Base-by-base conservation (phyloP, 2,797 vertebrate species). In the Alosa sapidissima region DNA sequence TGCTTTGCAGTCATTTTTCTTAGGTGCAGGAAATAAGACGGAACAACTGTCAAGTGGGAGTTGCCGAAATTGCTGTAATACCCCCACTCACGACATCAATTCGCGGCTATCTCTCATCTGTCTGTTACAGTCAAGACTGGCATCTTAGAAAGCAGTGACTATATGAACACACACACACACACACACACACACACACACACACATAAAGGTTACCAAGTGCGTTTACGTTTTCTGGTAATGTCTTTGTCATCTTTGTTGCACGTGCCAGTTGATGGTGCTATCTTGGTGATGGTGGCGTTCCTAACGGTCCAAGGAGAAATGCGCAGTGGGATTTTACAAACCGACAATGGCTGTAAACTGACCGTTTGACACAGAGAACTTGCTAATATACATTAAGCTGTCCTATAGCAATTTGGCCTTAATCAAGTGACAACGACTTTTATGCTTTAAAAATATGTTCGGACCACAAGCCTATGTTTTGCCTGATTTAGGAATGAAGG, bases 1-100 rank as follows among this genome's bases (percentile, higher is more conserved):
- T 81, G 4, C 85, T 41, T 81, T 83, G 13, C 45, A 55, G 4
- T 65, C 54, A 87, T 91, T 91, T 91, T 91, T 90, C 86, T 75
- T 41, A 75, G 68, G 33, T 83, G 62, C 62, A 84, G 82, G 62
- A 88, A 84, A 87, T 87, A 84, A 85, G 72, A 78, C 86, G 51
- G 75, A 78, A 33, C 75, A 45, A 48, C 13, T 72, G 86, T 81
- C 81, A 19, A 3, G 58, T 84, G 88, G 89, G 88, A 88, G 88
- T 85, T 84, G 85, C 84, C 65, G 60, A 84, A 84, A 81, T 82
- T 33, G 86, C 81, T 84, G 82, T 49, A 13, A 36, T 89, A 48
- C 86, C 87, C 84, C 81, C 55, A 16, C 47, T 47, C 45, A 89
- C 36, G 0, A 62, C 72, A 19, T 21, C 72, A 75, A 11, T 13